These are phyloP conservation scores for Psettodes erumei DNA, from an alignment of 2,113 vertebrate genomes.

Conservation along the genomic window DNA sequence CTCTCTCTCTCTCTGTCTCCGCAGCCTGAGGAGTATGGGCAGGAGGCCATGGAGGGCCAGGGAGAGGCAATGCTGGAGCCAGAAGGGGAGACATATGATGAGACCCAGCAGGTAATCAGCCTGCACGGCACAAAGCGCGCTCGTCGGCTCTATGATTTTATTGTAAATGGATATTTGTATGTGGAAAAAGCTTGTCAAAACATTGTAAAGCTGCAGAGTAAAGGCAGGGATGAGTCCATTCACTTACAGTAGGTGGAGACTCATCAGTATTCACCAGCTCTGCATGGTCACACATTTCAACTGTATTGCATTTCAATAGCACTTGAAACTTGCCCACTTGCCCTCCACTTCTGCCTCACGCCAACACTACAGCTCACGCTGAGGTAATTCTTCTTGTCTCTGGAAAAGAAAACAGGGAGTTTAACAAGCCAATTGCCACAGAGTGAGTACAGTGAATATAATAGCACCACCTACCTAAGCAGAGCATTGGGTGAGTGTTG, in stretches of 20 bases:
- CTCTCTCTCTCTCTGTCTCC: conserved; percentile 38
- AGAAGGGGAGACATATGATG: conserved; percentile 94
- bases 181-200: background rate
- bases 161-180: background rate
- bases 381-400: conserved; percentile 37
- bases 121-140: conserved; percentile 18
- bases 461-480: conserved; percentile 60
- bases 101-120: conserved; percentile 89
- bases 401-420: conserved; percentile 45
- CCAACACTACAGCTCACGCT: conserved; percentile 40
- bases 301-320: conserved; percentile 55
- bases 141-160: conserved; percentile 7
- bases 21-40: conserved; percentile 94
- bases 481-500: conserved; percentile 21
- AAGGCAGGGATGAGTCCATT: conserved; percentile 31
- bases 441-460: conserved; percentile 50
- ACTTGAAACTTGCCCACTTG: conserved; percentile 53
- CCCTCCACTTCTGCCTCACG: conserved; percentile 57
- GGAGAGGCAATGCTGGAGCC: conserved; percentile 92
- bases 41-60: conserved; percentile 95
- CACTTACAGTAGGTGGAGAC: conserved; percentile 32
- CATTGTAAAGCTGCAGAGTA: background rate
- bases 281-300: conserved; percentile 44
- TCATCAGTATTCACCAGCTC: conserved; percentile 46
- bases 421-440: conserved; percentile 51